A percentile compares a stretch with the other conserved stretches of the same genome.
Conservation (phyloP, 2,797 vertebrate genomes). For the Eulemur albifrons region DNA sequence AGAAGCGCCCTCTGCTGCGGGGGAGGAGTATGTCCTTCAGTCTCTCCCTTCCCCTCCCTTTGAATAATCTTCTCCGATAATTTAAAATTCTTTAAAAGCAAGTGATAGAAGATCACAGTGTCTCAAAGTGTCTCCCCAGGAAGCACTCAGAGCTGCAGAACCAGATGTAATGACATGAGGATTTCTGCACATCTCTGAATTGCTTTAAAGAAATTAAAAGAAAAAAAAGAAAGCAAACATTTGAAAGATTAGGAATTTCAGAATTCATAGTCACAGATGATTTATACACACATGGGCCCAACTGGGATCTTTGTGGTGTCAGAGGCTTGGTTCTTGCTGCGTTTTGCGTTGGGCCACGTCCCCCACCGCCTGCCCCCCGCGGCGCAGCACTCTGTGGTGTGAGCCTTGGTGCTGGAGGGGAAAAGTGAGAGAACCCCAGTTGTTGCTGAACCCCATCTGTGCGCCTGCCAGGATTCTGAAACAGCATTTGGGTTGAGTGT, state of each 20-base stretch:
- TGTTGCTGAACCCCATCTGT: slow-evolving; percentile 27
- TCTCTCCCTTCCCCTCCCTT: background rate
- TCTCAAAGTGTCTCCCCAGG: background rate
- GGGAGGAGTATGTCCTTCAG: rapidly evolving
- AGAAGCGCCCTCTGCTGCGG: background rate
- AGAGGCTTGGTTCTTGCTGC: background rate
- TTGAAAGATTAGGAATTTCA: background rate
- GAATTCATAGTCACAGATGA: background rate
- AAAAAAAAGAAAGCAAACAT: background rate
- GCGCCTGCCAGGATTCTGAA: slow-evolving; percentile 43
- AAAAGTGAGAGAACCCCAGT: slow-evolving; percentile 4
- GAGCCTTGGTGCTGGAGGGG: background rate
- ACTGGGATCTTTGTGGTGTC: background rate
- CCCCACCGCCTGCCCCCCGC: background rate
- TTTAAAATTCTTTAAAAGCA: background rate
- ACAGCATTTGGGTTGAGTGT: slow-evolving; percentile 30
- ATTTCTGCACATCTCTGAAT: background rate
- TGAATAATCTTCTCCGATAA: background rate
- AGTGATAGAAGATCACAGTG: background rate
- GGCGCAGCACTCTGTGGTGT: background rate
- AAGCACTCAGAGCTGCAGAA: background rate
- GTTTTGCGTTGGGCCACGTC: rapidly evolving
- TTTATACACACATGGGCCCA: background rate
- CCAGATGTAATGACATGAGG: background rate
- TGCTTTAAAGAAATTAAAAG: slow-evolving; percentile 24